phyloP scores from a whole-genome alignment of 35 echinoderm and acorn worm genomes.

The Stichopus chloronotus region DNA sequence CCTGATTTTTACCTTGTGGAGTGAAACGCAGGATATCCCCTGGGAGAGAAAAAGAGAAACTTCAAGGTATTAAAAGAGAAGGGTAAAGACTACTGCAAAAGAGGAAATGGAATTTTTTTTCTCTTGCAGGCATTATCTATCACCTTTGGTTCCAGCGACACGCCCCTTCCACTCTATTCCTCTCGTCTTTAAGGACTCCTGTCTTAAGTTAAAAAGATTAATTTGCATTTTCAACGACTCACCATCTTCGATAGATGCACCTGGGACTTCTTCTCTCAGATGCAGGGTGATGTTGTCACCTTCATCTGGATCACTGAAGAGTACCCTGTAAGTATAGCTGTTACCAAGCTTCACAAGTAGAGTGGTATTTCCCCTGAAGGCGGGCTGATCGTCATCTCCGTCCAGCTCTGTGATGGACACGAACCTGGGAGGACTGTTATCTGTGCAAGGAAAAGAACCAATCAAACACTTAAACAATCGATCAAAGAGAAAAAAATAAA shows the following conservation, averaged over 20 bases:
- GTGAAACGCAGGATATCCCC: conserved; percentile 53
- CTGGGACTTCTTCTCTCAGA: conserved; percentile 21
- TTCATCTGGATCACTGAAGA: conserved; percentile 27
- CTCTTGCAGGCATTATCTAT: too few relatives aligned
- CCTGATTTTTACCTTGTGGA: not conserved
- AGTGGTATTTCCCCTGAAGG: conserved; percentile 12
- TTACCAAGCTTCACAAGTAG: conserved; percentile 29
- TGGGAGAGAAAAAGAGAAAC: not conserved
- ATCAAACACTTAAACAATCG: too few relatives aligned
- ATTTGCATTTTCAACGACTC: not conserved
- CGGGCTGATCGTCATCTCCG: conserved; percentile 14
- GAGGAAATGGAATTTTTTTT: not conserved
- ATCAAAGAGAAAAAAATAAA: not conserved
- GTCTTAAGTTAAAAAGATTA: not conserved
- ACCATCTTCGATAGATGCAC: conserved; percentile 48
- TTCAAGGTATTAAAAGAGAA: not conserved
- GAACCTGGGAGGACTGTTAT: conserved; percentile 35
- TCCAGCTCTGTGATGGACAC: conserved; percentile 36
- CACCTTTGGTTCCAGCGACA: too few relatives aligned
- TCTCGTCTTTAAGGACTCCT: not conserved
- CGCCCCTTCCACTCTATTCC: not conserved
- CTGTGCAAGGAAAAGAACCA: not conserved
- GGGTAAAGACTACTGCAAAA: not conserved
- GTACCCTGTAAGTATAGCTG: conserved; percentile 27
- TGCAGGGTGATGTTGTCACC: conserved; percentile 42